Conservation (phyloP, 2,888 invertebrate genomes). For the Baronia brevicornis region DNA sequence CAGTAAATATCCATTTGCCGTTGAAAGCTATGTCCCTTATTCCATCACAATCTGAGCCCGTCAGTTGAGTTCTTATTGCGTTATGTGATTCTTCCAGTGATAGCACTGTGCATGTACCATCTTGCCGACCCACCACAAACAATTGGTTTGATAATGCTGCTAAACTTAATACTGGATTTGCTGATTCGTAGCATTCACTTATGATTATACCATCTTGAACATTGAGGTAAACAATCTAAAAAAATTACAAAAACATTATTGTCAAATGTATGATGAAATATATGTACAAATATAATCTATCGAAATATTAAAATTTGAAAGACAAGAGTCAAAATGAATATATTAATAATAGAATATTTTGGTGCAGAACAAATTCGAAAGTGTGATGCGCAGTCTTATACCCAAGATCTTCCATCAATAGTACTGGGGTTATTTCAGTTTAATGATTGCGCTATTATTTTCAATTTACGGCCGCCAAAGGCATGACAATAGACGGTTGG, state of each 20-base stretch:
- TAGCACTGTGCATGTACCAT: conserved; percentile 77
- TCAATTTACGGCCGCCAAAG: too few relatives aligned
- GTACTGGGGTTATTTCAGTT: too few relatives aligned
- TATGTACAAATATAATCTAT: neutral
- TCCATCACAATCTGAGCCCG: conserved; percentile 82
- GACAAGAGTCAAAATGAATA: neutral
- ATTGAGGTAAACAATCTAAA: conserved; percentile 49
- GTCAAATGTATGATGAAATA: neutral
- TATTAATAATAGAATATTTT: neutral
- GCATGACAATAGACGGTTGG: too few relatives aligned
- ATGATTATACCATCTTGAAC: conserved; percentile 40
- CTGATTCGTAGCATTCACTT: conserved; percentile 69
- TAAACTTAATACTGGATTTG: conserved; percentile 74
- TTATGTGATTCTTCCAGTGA: conserved; percentile 50
- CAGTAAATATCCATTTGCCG: conserved; percentile 76
- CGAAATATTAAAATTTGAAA: neutral
- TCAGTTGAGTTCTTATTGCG: conserved; percentile 69
- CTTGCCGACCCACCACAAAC: conserved; percentile 76
- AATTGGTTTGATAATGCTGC: conserved; percentile 60
- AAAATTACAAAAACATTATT: conserved; percentile 18
- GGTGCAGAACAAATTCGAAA: neutral
- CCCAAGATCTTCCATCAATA: too few relatives aligned
- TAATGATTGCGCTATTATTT: too few relatives aligned
- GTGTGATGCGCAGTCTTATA: neutral
- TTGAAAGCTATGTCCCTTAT: conserved; percentile 78